Evolutionary conservation across 2,797 vertebrate genomes (phyloP).

Genomic region (Liasis olivaceus): DNA sequence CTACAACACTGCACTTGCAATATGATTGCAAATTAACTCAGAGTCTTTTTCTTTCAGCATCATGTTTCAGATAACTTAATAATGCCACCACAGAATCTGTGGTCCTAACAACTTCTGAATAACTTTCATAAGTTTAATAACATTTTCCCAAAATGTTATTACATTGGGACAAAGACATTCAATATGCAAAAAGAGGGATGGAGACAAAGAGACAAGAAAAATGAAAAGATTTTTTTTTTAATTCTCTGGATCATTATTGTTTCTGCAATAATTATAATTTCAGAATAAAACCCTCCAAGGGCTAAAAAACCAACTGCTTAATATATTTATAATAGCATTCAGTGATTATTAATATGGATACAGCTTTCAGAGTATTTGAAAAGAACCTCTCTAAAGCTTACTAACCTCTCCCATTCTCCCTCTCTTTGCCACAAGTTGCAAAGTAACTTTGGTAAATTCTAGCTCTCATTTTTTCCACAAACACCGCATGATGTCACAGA

Average conservation of each 20-base stretch:
- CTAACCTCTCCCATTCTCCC: too few species aligned
- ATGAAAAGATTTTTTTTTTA: not conserved
- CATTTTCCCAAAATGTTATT: constrained; percentile 22
- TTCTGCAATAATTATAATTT: constrained; percentile 12
- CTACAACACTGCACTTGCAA: constrained; percentile 3
- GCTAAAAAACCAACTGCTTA: not conserved
- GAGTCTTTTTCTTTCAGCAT: not conserved
- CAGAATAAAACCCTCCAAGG: not conserved
- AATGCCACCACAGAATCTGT: not conserved
- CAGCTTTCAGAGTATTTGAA: not conserved
- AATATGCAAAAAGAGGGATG: not conserved
- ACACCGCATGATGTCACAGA: not conserved
- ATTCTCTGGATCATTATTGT: not conserved
- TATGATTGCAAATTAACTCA: constrained; percentile 26
- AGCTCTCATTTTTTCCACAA: not conserved
- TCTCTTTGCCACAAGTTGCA: not conserved
- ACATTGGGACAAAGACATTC: not conserved
- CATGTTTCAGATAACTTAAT: constrained; percentile 19
- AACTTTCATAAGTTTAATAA: constrained; percentile 30
- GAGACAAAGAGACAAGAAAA: not conserved
- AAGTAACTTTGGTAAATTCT: not conserved
- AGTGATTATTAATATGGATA: not conserved
- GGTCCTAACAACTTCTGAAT: constrained; percentile 8
- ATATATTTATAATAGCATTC: not conserved
- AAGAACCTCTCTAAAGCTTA: not conserved